Evolutionary conservation across 1,140 invertebrate species (phyloP), one percentile per base, ranked within the genome.

Genomic region (Aplysia californica): DNA sequence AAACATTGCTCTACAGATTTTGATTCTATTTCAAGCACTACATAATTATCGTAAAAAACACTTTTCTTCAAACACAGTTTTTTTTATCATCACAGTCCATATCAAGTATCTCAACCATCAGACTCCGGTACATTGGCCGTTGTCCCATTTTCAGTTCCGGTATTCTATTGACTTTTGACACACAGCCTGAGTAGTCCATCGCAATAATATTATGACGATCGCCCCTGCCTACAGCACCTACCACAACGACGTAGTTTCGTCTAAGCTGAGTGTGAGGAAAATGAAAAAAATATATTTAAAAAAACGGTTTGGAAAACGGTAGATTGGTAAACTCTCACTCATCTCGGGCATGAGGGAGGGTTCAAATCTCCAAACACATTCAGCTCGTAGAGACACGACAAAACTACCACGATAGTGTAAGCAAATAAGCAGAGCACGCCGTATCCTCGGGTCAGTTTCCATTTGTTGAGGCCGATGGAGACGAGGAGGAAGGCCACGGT

Each of bases 321-420:
- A 33, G 21, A 6, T 21, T 15, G n/a, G 2, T 10, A 0, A n/a
- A 78, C 26, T 61, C 77, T 77, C 23, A 66, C 71, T 61, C 77
- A 79, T 55, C 85, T 79, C 0, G 84, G 82, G 79, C 87, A 89
- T 4, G 83, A 75, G 0, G 85, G 82, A 1, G 78, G 75, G 21
- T 86, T 85, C 66, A 89, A 83, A 23, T 86, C 79, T 21, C 83
- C 87, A 80, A 89, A 88, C 10, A 88, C 78, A 75, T 89, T 89
- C 58, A 89, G 74, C 73, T 89, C 88, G 77, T 84, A 89, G 33
- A 89, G 67, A 78, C 87, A 87, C 0, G 87, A 82, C 39, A 89
- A 65, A 0, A 79, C 61, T 4, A 85, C 85, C 2, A 89, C 84
- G 2, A 85, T 29, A 2, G 84, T 68, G 64, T 89, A 89, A 0